phyloP scores from a whole-genome alignment of 2,113 vertebrate genomes.

The Craseonycteris thonglongyai region DNA sequence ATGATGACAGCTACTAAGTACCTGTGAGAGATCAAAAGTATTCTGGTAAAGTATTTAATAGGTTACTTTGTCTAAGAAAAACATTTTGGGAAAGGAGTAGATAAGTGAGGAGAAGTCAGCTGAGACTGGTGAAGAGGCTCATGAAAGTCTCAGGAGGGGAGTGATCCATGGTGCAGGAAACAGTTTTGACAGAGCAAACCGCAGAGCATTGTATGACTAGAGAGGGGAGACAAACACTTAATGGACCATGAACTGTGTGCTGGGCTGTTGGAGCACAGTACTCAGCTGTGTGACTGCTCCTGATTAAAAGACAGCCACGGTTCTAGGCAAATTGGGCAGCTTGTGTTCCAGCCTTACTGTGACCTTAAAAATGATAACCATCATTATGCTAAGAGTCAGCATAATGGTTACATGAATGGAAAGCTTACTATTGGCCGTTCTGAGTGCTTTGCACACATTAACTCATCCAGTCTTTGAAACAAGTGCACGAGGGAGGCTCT shows the following conservation, averaged over 20 bases:
- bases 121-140: not conserved
- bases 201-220: rapidly evolving
- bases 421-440: not conserved
- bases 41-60: not conserved
- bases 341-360: not conserved
- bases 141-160: not conserved
- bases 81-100: not conserved
- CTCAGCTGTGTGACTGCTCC: not conserved
- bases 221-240: not conserved
- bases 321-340: not conserved
- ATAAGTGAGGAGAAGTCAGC: not conserved
- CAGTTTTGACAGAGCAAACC: not conserved
- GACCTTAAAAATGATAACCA: too few relatives aligned
- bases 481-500: not conserved
- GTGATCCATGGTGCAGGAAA: not conserved
- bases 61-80: not conserved
- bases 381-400: not conserved
- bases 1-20: not conserved
- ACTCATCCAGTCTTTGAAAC: not conserved
- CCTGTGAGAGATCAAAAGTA: not conserved
- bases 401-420: not conserved
- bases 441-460: not conserved
- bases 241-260: not conserved
- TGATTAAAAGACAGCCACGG: not conserved
- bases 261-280: too few relatives aligned